Base-by-base conservation (phyloP, 2,113 vertebrate genomes). In the Cololabis saira region DNA sequence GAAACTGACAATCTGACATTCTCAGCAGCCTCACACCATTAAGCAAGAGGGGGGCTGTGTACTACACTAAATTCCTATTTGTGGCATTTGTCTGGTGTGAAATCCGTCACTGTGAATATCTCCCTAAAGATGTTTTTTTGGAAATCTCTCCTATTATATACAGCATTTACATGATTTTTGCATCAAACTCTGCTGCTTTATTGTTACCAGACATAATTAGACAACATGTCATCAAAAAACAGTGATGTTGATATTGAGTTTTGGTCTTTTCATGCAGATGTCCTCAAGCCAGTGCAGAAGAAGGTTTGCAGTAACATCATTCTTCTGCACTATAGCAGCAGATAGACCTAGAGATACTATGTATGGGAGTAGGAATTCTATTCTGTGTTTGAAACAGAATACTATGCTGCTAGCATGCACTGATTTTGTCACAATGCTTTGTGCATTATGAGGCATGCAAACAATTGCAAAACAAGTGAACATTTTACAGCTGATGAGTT, bases 1-100 rank as follows among this genome's bases (percentile, higher is more conserved):
- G 62, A 66, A 74, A 60, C 55, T 66, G 62, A 54, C 62, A 74
- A 74, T 60, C 47, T 24, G 40, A 60, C 62, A 45, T 66, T 66
- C 55, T 53, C 71, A 53, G 55, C 42, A 11, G 7, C 21, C 48
- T 66, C 57, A 41, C 71, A 54, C 42, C 7, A 21, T 30, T 37
- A 45, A 47, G 63, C 16, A 52, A 56, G 27, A 22, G 55, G 22
- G 17, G 52, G 48, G 19, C 52, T 40, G 49, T n/a, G 3, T 37
- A 48, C 50, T 55, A 12, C 24, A 30, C 63, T 67, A 22, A 40
- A 56, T 56, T 56, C 27, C n/a, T 55, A 44, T 48, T 37, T 67
- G 21, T 43, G 15, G 37, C 61, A 53, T 21, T 27, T 53, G 52
- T 43, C 22, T 18, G 11, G 22, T 55, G 42, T 40, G 52, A 47